Percentiles rank a stretch among this genome's conserved stretches.
These are phyloP conservation scores for Platycheirus albimanus DNA, from an alignment of 2,888 invertebrate genomes.

Conservation along the genomic window DNA sequence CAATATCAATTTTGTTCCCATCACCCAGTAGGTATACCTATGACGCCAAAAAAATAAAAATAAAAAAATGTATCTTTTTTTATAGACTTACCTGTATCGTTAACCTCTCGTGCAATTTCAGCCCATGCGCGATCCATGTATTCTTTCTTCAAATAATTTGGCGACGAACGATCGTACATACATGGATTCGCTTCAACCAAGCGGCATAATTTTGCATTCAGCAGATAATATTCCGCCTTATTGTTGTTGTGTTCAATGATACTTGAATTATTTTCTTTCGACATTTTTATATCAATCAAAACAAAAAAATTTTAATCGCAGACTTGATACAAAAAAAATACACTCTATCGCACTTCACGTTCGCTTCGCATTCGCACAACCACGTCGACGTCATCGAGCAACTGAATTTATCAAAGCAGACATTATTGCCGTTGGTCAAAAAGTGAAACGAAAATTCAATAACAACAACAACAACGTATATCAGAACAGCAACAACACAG, in stretches of 20 bases:
- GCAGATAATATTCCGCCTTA: conserved; percentile 78
- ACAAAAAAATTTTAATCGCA: not conserved
- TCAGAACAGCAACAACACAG: not conserved
- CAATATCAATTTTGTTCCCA: too few relatives aligned
- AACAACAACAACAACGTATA: not conserved
- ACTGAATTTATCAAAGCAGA: conserved; percentile 45
- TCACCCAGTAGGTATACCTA: too few relatives aligned
- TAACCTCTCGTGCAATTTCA: conserved; percentile 78
- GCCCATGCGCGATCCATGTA: conserved; percentile 79
- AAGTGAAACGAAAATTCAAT: too few relatives aligned
- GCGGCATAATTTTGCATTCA: conserved; percentile 78
- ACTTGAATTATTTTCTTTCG: conserved; percentile 34
- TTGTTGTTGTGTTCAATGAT: conserved; percentile 67
- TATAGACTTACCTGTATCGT: conserved; percentile 79
- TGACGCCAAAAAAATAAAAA: too few relatives aligned
- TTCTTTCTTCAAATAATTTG: conserved; percentile 78
- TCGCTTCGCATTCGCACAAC: too few relatives aligned
- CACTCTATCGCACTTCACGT: conserved; percentile 24
- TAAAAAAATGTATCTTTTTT: not conserved
- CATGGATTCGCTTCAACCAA: conserved; percentile 79
- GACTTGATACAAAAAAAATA: not conserved
- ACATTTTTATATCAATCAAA: conserved; percentile 28
- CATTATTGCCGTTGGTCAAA: not conserved
- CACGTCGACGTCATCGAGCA: conserved; percentile 53
- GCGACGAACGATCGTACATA: conserved; percentile 80